Conservation (phyloP, 2,113 vertebrate genomes). For the Cinclus cinclus region DNA sequence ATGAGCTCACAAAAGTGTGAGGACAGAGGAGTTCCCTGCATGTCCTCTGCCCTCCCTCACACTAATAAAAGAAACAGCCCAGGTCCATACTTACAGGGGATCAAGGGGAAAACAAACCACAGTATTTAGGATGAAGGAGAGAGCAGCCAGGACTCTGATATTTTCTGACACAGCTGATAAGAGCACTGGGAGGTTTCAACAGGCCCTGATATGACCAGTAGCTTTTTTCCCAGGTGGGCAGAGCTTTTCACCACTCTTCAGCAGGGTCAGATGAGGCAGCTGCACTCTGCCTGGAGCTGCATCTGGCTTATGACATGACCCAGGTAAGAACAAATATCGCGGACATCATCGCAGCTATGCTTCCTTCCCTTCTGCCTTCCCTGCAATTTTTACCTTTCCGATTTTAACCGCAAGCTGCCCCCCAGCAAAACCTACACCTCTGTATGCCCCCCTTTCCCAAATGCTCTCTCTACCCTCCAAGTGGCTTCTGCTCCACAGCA, state of each 20-base stretch:
- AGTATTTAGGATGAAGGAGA: not conserved
- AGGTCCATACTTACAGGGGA: not conserved
- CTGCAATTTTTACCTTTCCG: not conserved
- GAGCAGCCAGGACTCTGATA: not conserved
- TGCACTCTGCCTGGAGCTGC: constrained; percentile 33
- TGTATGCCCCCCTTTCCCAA: not conserved
- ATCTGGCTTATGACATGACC: constrained; percentile 37
- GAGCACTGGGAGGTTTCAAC: not conserved
- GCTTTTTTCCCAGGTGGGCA: constrained; percentile 5
- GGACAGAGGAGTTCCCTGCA: not conserved
- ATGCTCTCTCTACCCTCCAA: not conserved
- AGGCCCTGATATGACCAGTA: constrained; percentile 9
- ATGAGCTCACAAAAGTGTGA: not conserved
- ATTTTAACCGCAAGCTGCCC: not conserved
- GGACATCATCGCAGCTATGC: not conserved
- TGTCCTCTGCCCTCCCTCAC: not conserved
- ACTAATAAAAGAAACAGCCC: not conserved
- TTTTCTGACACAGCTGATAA: constrained; percentile 3
- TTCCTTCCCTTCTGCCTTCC: not conserved
- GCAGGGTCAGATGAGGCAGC: constrained; percentile 32
- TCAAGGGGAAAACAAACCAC: accelerated
- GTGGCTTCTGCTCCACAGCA: not conserved
- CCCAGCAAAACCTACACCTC: not conserved
- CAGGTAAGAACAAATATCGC: not conserved
- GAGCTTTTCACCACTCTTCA: not conserved